Evolutionary conservation across 2,888 invertebrate species (phyloP), one percentile per base, ranked within the genome.

Genomic region (Endotricha flammealis): DNA sequence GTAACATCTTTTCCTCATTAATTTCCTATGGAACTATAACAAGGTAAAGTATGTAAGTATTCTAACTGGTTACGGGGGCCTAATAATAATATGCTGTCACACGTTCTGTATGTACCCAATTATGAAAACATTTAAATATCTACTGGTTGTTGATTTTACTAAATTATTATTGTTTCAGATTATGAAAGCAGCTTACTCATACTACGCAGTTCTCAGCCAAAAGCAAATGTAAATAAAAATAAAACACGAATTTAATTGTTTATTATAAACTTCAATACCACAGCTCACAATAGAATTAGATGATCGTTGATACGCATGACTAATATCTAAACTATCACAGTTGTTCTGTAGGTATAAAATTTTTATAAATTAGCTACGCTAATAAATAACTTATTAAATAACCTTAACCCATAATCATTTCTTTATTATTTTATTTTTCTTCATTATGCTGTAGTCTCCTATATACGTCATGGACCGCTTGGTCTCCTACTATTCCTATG

Each of bases 291-390:
- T 29, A 33, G 36, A 39, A 20, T 14, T 35, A 39, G 33, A 36
- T 34, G 32, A 38, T 37, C 20, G 28, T 38, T 50, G 50, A 34
- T 34, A 17, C 59, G 58, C 50, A 45, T 58, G 46, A 57, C 64
- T 71, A 64, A 57, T 58, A 54, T 64, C 75, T 81, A 82, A 63
- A 60, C 83, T 82, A 83, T 83, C 82, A 83, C 83, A 83, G 82
- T 67, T 78, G 50, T 63, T 60, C 64, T 61, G 62, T 73, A 71
- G 58, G 64, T 67, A 67, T 66, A 66, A 69, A 69, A 66, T 50
- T 48, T n/a, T 46, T 46, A 53, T 58, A 57, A 70, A 62, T 62
- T 56, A 57, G 58, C 57, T 49, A 52, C 51, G 41, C 52, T 45
- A 45, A 39, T 49, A 46, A 25, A 41, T 47, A 47, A 25, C 22